Conservation (phyloP, 2,113 vertebrate genomes). For the Dendropsophus ebraccatus region DNA sequence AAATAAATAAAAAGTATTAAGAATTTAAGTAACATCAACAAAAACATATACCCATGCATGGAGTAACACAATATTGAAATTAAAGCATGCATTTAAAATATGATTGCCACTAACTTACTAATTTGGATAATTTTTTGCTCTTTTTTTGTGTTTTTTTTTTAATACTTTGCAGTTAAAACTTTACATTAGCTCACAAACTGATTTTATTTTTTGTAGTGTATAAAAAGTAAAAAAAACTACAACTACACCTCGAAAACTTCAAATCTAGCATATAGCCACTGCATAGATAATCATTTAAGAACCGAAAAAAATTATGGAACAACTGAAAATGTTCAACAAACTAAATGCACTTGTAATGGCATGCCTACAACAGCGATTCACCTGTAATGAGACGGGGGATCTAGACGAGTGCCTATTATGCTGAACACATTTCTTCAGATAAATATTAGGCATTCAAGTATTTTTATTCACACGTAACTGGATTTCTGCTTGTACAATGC, state of each 20-base stretch:
- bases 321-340: slow-evolving; percentile 16
- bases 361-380: not conserved
- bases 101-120: slow-evolving; percentile 68
- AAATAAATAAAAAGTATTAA: slow-evolving; percentile 72
- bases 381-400: not conserved
- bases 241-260: slow-evolving; percentile 60
- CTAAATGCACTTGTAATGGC: slow-evolving; percentile 15
- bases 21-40: slow-evolving; percentile 73
- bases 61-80: slow-evolving; percentile 25
- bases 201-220: slow-evolving; percentile 69
- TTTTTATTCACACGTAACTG: slow-evolving; percentile 37
- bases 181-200: slow-evolving; percentile 72
- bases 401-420: not conserved
- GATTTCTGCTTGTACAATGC: slow-evolving; percentile 23
- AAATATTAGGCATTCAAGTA: not conserved
- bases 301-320: not conserved
- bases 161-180: slow-evolving; percentile 47
- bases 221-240: not conserved
- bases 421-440: not conserved
- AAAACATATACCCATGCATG: slow-evolving; percentile 58
- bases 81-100: slow-evolving; percentile 64
- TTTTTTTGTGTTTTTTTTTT: slow-evolving; percentile 23
- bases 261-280: slow-evolving; percentile 61
- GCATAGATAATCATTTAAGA: not conserved
- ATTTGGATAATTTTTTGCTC: slow-evolving; percentile 57